phyloP scores from a whole-genome alignment of 1,140 invertebrate genomes.

The Diprion similis region DNA sequence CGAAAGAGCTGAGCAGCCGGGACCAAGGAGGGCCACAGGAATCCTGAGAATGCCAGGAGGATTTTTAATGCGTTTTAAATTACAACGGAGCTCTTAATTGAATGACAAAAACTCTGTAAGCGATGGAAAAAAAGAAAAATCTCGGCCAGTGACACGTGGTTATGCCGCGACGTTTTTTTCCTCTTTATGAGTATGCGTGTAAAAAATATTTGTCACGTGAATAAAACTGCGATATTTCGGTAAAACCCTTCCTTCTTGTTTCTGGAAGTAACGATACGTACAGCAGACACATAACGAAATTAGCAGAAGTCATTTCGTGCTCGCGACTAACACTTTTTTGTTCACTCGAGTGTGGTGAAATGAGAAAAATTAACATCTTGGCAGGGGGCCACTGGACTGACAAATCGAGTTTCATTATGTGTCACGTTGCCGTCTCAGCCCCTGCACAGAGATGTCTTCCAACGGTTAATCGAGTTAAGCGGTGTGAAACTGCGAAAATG shows the following conservation, averaged over 20 bases:
- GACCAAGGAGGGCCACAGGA: constrained; percentile 24
- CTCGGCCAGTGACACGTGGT: background rate
- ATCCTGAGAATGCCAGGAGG: constrained; percentile 31
- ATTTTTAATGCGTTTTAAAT: constrained; percentile 53
- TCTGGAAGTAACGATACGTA: no score
- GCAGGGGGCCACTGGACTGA: constrained; percentile 27
- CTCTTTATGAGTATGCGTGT: no score
- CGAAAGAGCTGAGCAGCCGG: constrained; percentile 27
- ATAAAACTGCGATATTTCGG: no score
- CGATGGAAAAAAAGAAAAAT: background rate
- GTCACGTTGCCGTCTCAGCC: background rate
- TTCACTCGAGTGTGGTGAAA: no score
- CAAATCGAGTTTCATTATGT: constrained; percentile 43
- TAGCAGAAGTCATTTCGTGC: no score
- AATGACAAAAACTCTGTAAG: constrained; percentile 46
- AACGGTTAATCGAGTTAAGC: constrained; percentile 11
- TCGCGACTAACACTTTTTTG: no score
- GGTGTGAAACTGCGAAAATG: background rate
- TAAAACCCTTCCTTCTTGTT: no score
- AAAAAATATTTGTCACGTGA: no score
- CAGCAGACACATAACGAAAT: no score
- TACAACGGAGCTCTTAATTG: constrained; percentile 47
- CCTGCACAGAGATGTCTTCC: background rate
- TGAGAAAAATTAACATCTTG: background rate
- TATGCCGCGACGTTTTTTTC: background rate